Conservation (phyloP, 2,797 vertebrate genomes). For the Coluber constrictor region DNA sequence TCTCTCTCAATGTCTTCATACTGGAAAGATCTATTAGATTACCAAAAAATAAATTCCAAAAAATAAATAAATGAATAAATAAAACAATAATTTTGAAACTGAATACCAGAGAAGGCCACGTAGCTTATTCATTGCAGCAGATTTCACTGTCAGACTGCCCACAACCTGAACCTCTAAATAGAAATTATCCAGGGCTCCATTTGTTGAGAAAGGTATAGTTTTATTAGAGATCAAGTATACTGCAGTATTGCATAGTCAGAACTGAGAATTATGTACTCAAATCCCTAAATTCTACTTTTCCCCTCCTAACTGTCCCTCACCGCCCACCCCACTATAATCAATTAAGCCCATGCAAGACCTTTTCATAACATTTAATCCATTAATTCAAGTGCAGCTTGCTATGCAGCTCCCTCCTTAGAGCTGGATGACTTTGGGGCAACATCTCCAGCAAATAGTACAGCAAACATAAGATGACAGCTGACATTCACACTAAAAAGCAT, state of each 20-base stretch:
- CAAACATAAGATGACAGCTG: neutral
- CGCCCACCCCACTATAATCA: neutral
- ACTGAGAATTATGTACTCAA: neutral
- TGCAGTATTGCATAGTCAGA: neutral
- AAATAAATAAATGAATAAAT: neutral
- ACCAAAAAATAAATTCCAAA: neutral
- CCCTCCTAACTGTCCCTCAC: neutral
- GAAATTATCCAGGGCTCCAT: neutral
- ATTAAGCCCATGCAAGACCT: neutral
- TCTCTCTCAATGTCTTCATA: neutral
- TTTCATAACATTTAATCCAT: neutral
- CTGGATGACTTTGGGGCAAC: neutral
- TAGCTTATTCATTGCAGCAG: neutral
- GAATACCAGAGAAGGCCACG: neutral
- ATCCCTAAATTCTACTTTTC: neutral
- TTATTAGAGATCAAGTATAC: neutral
- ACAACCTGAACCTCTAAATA: neutral
- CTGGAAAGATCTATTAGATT: neutral
- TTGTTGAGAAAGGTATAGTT: neutral
- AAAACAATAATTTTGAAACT: neutral
- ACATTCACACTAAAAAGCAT: neutral
- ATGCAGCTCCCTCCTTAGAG: neutral
- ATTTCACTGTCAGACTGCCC: neutral
- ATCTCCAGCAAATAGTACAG: neutral
- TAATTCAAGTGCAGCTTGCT: neutral